Evolutionary conservation across 2,888 invertebrate genomes (phyloP).

Genomic region (Euzophera pinguis): DNA sequence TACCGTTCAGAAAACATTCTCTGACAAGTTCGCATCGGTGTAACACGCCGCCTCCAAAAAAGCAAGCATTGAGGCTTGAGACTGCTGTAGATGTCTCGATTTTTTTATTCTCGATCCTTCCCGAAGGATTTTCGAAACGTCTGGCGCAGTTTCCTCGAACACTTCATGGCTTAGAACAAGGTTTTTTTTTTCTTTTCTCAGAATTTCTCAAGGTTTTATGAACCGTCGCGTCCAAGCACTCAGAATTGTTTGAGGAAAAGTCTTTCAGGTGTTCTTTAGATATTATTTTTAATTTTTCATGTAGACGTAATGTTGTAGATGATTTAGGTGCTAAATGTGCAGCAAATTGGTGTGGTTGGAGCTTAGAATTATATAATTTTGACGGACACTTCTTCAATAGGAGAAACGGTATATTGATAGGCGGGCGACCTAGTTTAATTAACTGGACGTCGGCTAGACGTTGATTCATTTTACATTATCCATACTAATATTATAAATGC

Average conservation of each 20-base stretch:
- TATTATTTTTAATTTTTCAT: neutral
- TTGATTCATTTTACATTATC: too few relatives aligned
- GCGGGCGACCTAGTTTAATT: too few relatives aligned
- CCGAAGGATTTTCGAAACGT: constrained; percentile 64
- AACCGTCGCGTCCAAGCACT: constrained; percentile 7
- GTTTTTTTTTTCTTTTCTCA: constrained; percentile 30
- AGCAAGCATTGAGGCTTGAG: constrained; percentile 67
- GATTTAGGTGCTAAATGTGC: neutral
- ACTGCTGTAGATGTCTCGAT: constrained; percentile 77
- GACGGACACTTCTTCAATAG: too few relatives aligned
- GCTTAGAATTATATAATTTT: too few relatives aligned
- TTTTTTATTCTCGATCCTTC: constrained; percentile 75
- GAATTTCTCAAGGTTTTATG: constrained; percentile 13
- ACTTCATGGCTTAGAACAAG: constrained; percentile 52
- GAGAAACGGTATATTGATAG: too few relatives aligned
- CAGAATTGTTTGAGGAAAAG: constrained; percentile 11
- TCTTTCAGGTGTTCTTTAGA: neutral
- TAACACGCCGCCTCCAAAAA: constrained; percentile 42
- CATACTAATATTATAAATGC: too few relatives aligned
- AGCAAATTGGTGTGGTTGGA: too few relatives aligned
- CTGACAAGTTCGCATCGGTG: constrained; percentile 35
- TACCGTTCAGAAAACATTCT: neutral
- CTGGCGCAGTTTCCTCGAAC: constrained; percentile 63
- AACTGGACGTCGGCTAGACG: too few relatives aligned
- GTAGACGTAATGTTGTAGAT: neutral